Evolutionary conservation across 2,797 vertebrate genomes (phyloP).

Genomic region (Luscinia luscinia): DNA sequence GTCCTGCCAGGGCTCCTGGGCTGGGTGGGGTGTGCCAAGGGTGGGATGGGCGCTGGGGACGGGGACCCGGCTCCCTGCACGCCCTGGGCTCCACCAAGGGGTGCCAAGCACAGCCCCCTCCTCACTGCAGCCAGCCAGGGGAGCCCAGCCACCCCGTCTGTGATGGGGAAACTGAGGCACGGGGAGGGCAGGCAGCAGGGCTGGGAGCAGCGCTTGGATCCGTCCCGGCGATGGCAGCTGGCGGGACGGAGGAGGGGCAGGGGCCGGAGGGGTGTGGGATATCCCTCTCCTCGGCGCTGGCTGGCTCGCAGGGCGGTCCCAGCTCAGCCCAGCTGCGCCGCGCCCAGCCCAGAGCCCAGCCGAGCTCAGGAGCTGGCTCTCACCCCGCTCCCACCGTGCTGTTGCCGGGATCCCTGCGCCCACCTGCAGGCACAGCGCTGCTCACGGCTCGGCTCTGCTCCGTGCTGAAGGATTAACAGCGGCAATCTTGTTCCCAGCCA

Average conservation of each 20-base stretch:
- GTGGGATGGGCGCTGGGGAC: neutral
- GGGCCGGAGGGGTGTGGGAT: neutral
- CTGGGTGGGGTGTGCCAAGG: fast-evolving
- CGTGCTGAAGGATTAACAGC: slow-evolving; percentile 52
- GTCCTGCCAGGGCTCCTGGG: neutral
- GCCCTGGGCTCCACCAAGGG: neutral
- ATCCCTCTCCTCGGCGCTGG: no score
- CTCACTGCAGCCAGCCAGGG: fast-evolving
- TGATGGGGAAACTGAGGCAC: neutral
- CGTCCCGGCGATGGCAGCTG: fast-evolving
- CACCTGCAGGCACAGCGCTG: neutral
- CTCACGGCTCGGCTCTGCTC: neutral
- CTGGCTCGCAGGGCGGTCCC: neutral
- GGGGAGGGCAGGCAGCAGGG: neutral
- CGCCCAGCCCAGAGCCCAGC: neutral
- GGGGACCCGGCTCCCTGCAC: neutral
- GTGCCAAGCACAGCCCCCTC: fast-evolving
- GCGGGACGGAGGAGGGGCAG: neutral
- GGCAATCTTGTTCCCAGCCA: slow-evolving; percentile 49
- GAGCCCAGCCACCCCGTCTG: neutral
- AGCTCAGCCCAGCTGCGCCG: fast-evolving
- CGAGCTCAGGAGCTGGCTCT: neutral
- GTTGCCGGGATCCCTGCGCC: neutral
- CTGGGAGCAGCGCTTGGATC: no score
- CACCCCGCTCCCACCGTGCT: fast-evolving